These are phyloP conservation scores for Otolemur crassicaudatus DNA, from an alignment of 2,797 vertebrate genomes.

Conservation along the genomic window DNA sequence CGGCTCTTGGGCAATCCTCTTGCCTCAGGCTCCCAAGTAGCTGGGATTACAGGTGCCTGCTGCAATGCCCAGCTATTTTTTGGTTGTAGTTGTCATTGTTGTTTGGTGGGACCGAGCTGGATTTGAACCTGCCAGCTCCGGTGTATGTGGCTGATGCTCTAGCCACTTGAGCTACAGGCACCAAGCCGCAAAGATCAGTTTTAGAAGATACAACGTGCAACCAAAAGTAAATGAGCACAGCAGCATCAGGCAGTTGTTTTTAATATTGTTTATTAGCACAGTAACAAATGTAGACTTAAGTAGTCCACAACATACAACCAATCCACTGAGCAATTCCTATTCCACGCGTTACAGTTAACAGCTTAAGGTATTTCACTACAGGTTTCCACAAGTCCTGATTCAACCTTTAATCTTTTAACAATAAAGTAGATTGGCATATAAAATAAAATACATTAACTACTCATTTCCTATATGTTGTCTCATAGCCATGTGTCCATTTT, in stretches of 20 bases:
- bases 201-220: too few relatives aligned
- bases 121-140: too few relatives aligned
- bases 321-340: slow-evolving; percentile 89
- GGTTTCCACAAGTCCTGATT: slow-evolving; percentile 85
- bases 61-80: too few relatives aligned
- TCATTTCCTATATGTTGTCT: slow-evolving; percentile 83
- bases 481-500: slow-evolving; percentile 79
- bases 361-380: slow-evolving; percentile 93
- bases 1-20: too few relatives aligned
- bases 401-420: slow-evolving; percentile 86
- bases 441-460: slow-evolving; percentile 88
- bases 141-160: too few relatives aligned
- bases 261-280: slow-evolving; percentile 92
- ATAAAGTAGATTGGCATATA: slow-evolving; percentile 87
- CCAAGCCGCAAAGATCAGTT: too few relatives aligned
- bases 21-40: too few relatives aligned
- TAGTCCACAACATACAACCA: slow-evolving; percentile 91
- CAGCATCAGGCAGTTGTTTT: slow-evolving; percentile 57
- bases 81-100: too few relatives aligned
- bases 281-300: slow-evolving; percentile 91
- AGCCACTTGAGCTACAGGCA: too few relatives aligned
- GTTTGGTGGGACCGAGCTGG: too few relatives aligned
- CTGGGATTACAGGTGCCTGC: too few relatives aligned
- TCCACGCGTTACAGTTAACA: slow-evolving; percentile 90
- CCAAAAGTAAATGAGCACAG: slow-evolving; percentile 59